Percentiles rank a stretch among this genome's conserved stretches.
phyloP scores from a whole-genome alignment of 1,140 invertebrate genomes.

The Bombus superbus region DNA sequence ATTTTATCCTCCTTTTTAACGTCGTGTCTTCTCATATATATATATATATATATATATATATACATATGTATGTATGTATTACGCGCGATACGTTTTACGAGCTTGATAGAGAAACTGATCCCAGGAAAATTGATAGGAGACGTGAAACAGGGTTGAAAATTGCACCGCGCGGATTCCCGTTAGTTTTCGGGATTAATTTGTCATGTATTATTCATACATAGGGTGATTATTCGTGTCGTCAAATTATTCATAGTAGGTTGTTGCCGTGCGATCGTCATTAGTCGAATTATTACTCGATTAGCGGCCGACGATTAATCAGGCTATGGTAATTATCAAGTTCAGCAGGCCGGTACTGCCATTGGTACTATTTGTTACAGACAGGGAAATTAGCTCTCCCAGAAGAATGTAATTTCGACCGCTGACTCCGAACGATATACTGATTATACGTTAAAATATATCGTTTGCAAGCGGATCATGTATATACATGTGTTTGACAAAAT shows the following conservation, averaged over 20 bases:
- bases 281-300: slow-evolving; percentile 68
- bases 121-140: slow-evolving; percentile 41
- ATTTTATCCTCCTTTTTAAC: not conserved
- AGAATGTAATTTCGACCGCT: slow-evolving; percentile 54
- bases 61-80: too few relatives aligned
- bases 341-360: slow-evolving; percentile 4
- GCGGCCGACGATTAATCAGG: slow-evolving; percentile 61
- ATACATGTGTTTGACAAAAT: slow-evolving; percentile 19
- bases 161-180: slow-evolving; percentile 37
- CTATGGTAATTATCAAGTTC: slow-evolving; percentile 61
- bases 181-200: slow-evolving; percentile 67
- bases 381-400: slow-evolving; percentile 41
- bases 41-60: not conserved
- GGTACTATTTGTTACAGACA: slow-evolving; percentile 32
- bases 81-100: not conserved
- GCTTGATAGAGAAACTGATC: slow-evolving; percentile 23
- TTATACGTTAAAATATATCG: slow-evolving; percentile 44
- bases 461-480: not conserved
- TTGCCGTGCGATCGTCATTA: slow-evolving; percentile 65
- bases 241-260: slow-evolving; percentile 63
- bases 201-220: slow-evolving; percentile 64
- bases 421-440: slow-evolving; percentile 27
- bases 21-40: not conserved
- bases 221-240: slow-evolving; percentile 37
- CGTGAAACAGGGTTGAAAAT: slow-evolving; percentile 33